phyloP scores from a whole-genome alignment of 2,797 vertebrate species.

The Fratercula arctica region DNA sequence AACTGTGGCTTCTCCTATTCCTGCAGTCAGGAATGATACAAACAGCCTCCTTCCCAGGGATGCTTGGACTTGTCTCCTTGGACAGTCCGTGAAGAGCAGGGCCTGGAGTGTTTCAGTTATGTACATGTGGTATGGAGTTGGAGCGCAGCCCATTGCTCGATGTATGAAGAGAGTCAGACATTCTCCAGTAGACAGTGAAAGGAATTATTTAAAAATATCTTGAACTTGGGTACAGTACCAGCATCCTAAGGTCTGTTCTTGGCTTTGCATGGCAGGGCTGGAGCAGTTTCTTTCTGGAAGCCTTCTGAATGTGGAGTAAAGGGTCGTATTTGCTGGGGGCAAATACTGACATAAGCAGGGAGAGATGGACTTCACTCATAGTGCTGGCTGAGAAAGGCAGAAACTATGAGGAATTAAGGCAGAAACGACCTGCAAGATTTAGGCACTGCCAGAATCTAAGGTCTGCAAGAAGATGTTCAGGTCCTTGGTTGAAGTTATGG shows the following conservation, averaged over 20 bases:
- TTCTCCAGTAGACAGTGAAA: neutral
- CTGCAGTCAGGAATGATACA: neutral
- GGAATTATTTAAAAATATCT: neutral
- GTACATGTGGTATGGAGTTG: neutral
- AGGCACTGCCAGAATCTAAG: neutral
- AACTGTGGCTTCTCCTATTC: neutral
- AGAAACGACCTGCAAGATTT: neutral
- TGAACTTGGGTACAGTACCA: neutral
- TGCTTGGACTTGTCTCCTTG: neutral
- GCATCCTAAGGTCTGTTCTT: neutral
- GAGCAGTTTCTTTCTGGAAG: neutral
- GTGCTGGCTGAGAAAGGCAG: neutral
- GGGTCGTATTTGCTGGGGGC: neutral
- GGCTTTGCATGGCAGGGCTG: neutral
- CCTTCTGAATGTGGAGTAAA: neutral
- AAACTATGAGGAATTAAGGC: neutral
- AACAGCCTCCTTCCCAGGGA: neutral
- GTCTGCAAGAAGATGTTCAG: neutral
- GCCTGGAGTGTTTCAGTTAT: neutral
- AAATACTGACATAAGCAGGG: neutral
- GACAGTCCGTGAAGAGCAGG: neutral
- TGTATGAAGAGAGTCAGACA: neutral
- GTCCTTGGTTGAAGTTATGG: neutral
- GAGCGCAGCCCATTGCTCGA: fast-evolving
- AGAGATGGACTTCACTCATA: neutral